Base-by-base conservation (phyloP, 2,888 invertebrate genomes). In the Eupithecia exiguata region DNA sequence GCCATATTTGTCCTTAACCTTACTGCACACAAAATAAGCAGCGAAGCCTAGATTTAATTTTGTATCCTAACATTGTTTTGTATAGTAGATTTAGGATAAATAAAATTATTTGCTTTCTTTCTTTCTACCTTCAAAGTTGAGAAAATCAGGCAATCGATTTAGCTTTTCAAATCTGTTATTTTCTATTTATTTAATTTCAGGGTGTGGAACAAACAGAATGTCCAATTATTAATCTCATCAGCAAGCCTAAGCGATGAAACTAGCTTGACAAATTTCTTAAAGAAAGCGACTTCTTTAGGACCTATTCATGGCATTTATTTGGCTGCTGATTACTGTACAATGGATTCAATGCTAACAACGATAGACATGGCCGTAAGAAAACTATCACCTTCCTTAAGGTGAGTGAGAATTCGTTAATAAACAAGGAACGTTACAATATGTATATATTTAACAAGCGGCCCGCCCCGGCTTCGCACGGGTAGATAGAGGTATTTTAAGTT, bases 141-240 rank as follows among this genome's bases (percentile, higher is more conserved):
- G 4, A 30, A 30, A 30, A 30, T 30, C 30, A 30, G 4, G 30
- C 30, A 30, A 30, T 30, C 1, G 30, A 4, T 4, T 30, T 30
- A 30, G 30, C 30, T 30, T 30, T 30, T 30, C 30, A 30, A 30
- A 1, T 4, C 30, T 3, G 4, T 30, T 3, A 30, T n/a, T n/a
- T n/a, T 4, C 4, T 4, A 30, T 30, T 18, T 58, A 58, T 25
- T 25, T 25, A 1, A 21, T 80, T 79, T n/a, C 66, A 85, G 85
- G 5, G 70, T 43, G 7, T 82, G 85, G 80, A 70, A 78, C 70
- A 76, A 76, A 18, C 63, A 61, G 6, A 80, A 80, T 7, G 77
- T 79, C 0, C 68, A 81, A 66, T 74, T 80, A 1, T 75, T 73
- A 14, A 65, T 80, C 16, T 74, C 74, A 5, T 73, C 77, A 7